Conservation (phyloP, 2,888 invertebrate species). For the Acanthococcus lagerstroemiae region DNA sequence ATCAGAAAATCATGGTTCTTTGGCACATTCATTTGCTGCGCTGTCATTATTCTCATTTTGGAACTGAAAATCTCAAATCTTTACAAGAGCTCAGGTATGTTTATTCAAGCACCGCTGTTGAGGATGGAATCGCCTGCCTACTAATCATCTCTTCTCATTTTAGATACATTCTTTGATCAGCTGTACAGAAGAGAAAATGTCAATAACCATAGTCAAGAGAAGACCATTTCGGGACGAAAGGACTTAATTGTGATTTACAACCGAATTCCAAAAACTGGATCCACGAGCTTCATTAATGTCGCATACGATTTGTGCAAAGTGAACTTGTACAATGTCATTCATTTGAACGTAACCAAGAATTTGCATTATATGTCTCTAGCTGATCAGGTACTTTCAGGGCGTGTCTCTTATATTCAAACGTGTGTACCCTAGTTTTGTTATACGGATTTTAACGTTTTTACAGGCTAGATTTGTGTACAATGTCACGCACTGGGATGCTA, state of each 20-base stretch:
- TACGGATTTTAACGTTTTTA: slow-evolving; percentile 34
- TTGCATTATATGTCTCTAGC: slow-evolving; percentile 86
- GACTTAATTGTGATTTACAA: slow-evolving; percentile 64
- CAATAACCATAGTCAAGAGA: not conserved
- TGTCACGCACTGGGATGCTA: slow-evolving; percentile 74
- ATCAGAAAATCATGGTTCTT: slow-evolving; percentile 12
- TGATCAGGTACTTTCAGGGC: slow-evolving; percentile 81
- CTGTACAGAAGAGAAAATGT: not conserved
- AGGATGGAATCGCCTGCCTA: too few species aligned
- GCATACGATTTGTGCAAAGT: slow-evolving; percentile 78
- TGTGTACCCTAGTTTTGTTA: not conserved
- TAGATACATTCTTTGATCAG: not conserved
- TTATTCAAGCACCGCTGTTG: too few species aligned
- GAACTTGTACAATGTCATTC: slow-evolving; percentile 71
- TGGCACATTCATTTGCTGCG: slow-evolving; percentile 1
- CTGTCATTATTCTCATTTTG: slow-evolving; percentile 2
- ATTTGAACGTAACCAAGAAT: slow-evolving; percentile 92
- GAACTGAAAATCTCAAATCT: slow-evolving; percentile 11
- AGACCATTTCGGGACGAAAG: not conserved
- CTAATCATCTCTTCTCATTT: too few species aligned
- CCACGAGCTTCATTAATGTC: slow-evolving; percentile 88
- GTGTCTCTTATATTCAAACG: too few species aligned
- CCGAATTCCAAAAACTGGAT: slow-evolving; percentile 93
- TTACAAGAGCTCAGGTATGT: too few species aligned
- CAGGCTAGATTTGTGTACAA: slow-evolving; percentile 74